phyloP scores from a whole-genome alignment of 2,113 vertebrate species.

The Cariama cristata region DNA sequence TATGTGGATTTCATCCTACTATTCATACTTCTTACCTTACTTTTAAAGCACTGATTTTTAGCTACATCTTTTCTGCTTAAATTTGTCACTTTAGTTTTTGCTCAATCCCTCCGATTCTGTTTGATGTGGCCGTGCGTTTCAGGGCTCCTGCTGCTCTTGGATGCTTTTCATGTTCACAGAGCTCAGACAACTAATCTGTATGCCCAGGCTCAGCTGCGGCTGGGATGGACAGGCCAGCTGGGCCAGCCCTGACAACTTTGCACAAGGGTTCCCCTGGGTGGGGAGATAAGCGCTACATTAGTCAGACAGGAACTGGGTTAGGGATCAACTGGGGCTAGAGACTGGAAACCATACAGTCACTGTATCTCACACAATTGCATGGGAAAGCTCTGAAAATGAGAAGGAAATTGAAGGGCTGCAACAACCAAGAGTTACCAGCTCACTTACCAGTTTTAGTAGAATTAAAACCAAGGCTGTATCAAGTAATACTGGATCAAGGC shows the following conservation, averaged over 20 bases:
- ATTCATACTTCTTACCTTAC: background rate
- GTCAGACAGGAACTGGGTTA: background rate
- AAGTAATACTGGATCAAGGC: background rate
- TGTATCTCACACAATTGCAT: rapidly evolving
- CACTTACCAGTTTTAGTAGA: background rate
- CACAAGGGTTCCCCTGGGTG: background rate
- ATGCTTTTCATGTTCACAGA: background rate
- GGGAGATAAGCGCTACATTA: background rate
- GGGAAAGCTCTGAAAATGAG: background rate
- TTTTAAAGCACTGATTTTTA: background rate
- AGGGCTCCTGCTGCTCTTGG: background rate
- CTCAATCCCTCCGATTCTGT: background rate
- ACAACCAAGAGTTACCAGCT: background rate
- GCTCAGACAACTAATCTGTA: background rate
- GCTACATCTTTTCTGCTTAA: background rate
- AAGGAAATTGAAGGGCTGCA: background rate
- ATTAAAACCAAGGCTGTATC: background rate
- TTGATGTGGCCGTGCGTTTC: background rate
- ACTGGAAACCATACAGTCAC: background rate
- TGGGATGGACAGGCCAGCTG: background rate
- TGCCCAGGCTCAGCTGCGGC: background rate
- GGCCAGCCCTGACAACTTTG: background rate
- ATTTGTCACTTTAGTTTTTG: background rate
- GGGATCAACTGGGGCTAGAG: background rate
- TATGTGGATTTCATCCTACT: background rate